Evolutionary conservation across 1,140 invertebrate genomes (phyloP).

Genomic region (Gyrodactylus bullatarudis): DNA sequence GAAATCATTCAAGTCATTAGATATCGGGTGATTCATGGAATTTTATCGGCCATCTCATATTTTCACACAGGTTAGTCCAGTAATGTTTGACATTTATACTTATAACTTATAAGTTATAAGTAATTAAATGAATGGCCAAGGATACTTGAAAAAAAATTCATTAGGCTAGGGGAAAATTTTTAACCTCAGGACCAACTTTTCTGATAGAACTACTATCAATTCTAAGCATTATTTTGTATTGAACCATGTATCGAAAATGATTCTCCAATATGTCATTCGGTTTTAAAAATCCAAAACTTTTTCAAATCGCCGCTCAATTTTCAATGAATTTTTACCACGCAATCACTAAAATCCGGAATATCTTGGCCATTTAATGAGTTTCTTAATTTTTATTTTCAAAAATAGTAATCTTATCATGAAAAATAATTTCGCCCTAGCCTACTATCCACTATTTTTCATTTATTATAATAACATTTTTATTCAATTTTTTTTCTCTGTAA

Average conservation of each 20-base stretch:
- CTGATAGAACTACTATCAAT: background rate
- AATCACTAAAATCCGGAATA: too few relatives aligned
- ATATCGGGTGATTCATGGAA: background rate
- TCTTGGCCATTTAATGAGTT: too few relatives aligned
- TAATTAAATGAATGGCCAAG: background rate
- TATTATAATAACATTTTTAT: too few relatives aligned
- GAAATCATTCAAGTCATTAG: background rate
- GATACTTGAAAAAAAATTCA: background rate
- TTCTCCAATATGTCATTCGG: too few relatives aligned
- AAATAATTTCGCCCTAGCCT: too few relatives aligned
- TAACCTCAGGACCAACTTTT: background rate
- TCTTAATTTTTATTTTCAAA: too few relatives aligned
- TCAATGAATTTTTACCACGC: too few relatives aligned
- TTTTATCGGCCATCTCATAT: background rate
- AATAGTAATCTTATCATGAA: too few relatives aligned
- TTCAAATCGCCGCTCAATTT: too few relatives aligned
- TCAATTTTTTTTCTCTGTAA: too few relatives aligned
- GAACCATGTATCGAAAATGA: background rate
- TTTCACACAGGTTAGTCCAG: background rate
- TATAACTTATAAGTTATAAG: background rate
- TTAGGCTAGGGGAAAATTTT: background rate
- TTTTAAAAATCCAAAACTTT: too few relatives aligned
- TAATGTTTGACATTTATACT: background rate
- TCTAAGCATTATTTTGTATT: background rate
- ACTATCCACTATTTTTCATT: too few relatives aligned